Conservation (phyloP, 1,140 invertebrate species). For the Pissodes strobi region DNA sequence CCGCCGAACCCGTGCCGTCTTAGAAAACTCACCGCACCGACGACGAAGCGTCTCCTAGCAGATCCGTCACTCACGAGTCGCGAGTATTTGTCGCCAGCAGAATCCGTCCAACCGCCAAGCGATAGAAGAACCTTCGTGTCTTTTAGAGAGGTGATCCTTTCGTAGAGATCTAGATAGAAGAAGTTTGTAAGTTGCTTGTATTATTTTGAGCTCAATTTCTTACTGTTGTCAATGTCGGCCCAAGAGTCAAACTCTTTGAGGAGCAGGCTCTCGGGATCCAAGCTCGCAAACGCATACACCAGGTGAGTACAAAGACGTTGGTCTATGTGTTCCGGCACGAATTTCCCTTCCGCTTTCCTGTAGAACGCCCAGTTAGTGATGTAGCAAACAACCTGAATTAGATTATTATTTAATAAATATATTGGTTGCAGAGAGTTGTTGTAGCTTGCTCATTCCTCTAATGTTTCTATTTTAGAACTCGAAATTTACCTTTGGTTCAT, state of each 20-base stretch:
- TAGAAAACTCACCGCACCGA: conserved; percentile 70
- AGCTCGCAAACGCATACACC: conserved; percentile 86
- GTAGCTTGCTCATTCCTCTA: too few species aligned
- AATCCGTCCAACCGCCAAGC: conserved; percentile 75
- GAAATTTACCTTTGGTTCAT: conserved; percentile 39
- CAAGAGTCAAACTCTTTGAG: conserved; percentile 82
- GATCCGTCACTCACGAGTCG: conserved; percentile 68
- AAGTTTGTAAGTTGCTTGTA: not conserved
- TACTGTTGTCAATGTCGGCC: conserved; percentile 84
- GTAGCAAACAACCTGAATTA: conserved; percentile 79
- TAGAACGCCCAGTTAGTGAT: conserved; percentile 89
- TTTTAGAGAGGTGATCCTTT: conserved; percentile 62
- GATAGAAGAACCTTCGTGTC: conserved; percentile 72
- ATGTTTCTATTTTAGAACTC: too few species aligned
- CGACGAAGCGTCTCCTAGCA: conserved; percentile 70
- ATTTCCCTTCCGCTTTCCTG: conserved; percentile 79
- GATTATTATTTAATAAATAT: too few species aligned
- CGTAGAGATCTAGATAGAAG: conserved; percentile 60
- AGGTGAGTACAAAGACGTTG: conserved; percentile 82
- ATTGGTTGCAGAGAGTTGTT: not conserved
- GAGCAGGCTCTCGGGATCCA: conserved; percentile 75
- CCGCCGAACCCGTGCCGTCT: conserved; percentile 77
- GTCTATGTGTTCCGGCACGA: conserved; percentile 84
- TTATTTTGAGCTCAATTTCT: conserved; percentile 40
- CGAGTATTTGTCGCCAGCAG: conserved; percentile 78